These are phyloP conservation scores for Setophaga kirtlandii DNA, from an alignment of 2,113 vertebrate species.

Conservation along the genomic window DNA sequence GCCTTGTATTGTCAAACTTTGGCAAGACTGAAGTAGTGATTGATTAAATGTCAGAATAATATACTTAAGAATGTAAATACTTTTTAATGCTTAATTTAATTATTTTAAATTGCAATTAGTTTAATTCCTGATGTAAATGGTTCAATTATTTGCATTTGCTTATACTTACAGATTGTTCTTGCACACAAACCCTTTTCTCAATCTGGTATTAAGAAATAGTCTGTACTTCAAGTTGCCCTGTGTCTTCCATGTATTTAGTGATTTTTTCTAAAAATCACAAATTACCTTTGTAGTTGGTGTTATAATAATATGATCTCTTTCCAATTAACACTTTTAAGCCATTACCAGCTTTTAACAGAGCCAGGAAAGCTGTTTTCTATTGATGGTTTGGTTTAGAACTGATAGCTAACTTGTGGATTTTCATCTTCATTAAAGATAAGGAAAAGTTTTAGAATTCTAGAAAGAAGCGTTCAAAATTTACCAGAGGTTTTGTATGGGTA, in stretches of 20 bases:
- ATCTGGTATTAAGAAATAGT: neutral
- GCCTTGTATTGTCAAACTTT: neutral
- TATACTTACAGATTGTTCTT: neutral
- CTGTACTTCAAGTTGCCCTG: neutral
- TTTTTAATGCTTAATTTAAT: neutral
- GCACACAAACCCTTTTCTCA: neutral
- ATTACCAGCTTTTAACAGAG: neutral
- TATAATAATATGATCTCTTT: neutral
- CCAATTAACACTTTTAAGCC: neutral
- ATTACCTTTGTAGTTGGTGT: neutral
- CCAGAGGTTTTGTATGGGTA: neutral
- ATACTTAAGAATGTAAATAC: neutral
- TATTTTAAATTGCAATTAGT: neutral
- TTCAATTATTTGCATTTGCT: neutral
- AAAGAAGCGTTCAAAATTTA: neutral
- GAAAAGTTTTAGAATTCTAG: neutral
- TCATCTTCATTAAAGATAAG: neutral
- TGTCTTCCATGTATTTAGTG: neutral
- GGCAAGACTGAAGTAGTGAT: neutral
- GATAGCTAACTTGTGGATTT: neutral
- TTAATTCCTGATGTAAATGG: neutral
- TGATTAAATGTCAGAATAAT: neutral
- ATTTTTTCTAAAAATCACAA: neutral
- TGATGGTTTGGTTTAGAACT: neutral
- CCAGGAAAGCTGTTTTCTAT: neutral